These are phyloP conservation scores for Phainopepla nitens DNA, from an alignment of 2,113 vertebrate genomes.

Conservation along the genomic window DNA sequence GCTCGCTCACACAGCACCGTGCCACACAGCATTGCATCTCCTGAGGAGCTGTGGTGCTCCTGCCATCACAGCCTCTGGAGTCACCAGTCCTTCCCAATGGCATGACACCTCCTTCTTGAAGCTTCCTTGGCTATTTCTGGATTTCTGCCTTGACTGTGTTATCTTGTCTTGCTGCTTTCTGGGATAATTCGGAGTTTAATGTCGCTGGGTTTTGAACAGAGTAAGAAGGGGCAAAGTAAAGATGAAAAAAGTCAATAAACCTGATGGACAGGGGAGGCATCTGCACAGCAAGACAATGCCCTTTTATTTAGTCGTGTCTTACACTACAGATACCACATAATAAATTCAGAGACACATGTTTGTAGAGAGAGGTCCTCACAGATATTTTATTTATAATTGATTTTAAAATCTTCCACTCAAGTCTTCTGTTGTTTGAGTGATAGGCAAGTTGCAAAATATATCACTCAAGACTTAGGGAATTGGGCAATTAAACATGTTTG, in stretches of 20 bases:
- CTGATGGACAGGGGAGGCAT: not conserved
- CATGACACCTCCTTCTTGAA: not conserved
- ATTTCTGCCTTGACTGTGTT: not conserved
- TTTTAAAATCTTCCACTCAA: constrained; percentile 32
- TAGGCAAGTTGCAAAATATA: constrained; percentile 53
- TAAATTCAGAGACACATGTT: not conserved
- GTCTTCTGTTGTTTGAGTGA: constrained; percentile 34
- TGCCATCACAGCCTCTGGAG: not conserved
- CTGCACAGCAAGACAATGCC: not conserved
- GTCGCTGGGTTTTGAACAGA: accelerated
- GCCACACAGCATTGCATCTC: not conserved
- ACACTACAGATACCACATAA: not conserved
- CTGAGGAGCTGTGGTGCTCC: not conserved
- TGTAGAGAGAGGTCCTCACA: not conserved
- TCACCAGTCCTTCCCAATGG: not conserved
- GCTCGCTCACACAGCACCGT: accelerated
- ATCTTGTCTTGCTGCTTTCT: not conserved
- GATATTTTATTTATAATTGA: constrained; percentile 26
- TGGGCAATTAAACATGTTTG: constrained; percentile 28
- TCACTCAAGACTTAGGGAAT: constrained; percentile 26
- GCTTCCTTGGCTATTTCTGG: not conserved
- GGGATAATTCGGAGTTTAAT: not conserved
- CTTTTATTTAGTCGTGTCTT: not conserved
- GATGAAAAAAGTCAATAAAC: constrained; percentile 2
- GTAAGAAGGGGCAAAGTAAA: not conserved